Base-by-base conservation (phyloP, 92 coral and sea anemone species). In the Heliopora coerulea region DNA sequence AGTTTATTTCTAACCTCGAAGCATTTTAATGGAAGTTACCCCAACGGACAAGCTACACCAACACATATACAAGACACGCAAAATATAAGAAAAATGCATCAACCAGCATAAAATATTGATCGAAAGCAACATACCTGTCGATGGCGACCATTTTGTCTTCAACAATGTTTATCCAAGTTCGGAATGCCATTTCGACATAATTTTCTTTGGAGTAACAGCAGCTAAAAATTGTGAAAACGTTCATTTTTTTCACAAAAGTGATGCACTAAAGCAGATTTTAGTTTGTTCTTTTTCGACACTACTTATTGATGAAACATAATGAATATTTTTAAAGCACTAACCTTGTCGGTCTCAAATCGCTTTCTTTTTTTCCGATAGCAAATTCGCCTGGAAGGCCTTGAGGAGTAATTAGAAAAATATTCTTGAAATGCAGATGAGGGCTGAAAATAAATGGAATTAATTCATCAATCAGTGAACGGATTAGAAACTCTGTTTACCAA, bases 351-450 rank as follows among this genome's bases (percentile, higher is more conserved):
- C 84, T 87, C 65, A 80, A 85, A 40, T 81, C 80, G 20, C 78
- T 54, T 24, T 82, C 84, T 18, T 70, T 50, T 24, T 62, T 70
- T 33, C 86, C 89, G 1, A 86, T 90, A 25, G 85, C 27, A 14
- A 87, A 46, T 42, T 88, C 89, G 20, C 91, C 93, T 6, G 95
- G 96, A 46, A 93, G 72, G 6, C 98, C 95, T 56, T 90, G 87
- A 9, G 91, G 91, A n/a, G 98, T 88, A 49, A 93, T 84, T 37
- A 93, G 66, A 14, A 96, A 87, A 59, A 93, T 59, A 80, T 93
- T 93, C 78, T 90, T 90, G 65, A 93, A 93, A 49, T 96, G 89
- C 74, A 93, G 81, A 49, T 91, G 97, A 7, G 97, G 97, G 63
- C 97, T 91, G 78, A 9, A 84, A 44, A 46, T 6, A n/a, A 10